A percentile compares a stretch with the other conserved stretches of the same genome.
phyloP scores from a whole-genome alignment of 2,797 vertebrate species.

The Pseudochirops cupreus region DNA sequence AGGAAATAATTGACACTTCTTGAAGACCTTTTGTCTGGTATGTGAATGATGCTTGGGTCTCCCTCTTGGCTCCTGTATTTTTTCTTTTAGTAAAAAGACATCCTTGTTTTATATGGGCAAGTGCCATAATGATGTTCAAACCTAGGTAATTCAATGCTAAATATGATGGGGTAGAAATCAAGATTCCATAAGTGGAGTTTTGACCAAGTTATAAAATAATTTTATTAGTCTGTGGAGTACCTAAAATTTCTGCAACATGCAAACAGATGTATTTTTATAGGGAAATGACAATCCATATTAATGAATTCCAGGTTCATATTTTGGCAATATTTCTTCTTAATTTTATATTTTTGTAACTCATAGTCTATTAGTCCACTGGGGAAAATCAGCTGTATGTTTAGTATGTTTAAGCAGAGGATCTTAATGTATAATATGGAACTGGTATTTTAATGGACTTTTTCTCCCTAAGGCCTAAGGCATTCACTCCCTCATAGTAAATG shows the following conservation, averaged over 20 bases:
- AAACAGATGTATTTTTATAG: slow-evolving; percentile 79
- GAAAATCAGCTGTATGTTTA: slow-evolving; percentile 68
- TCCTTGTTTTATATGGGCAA: neutral
- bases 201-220: slow-evolving; percentile 73
- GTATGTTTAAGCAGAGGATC: slow-evolving; percentile 66
- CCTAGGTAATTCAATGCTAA: slow-evolving; percentile 76
- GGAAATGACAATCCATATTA: slow-evolving; percentile 75
- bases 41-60: neutral
- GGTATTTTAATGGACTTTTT: slow-evolving; percentile 7
- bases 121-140: neutral
- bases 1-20: slow-evolving; percentile 39
- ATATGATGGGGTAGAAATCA: slow-evolving; percentile 71
- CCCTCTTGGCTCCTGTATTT: neutral
- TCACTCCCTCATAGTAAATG: neutral
- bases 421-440: neutral
- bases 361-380: slow-evolving; percentile 59
- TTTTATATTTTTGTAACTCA: slow-evolving; percentile 74
- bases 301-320: slow-evolving; percentile 80
- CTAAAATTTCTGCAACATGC: slow-evolving; percentile 77
- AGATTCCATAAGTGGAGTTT: slow-evolving; percentile 66
- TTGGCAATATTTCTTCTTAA: slow-evolving; percentile 75
- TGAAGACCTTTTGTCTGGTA: slow-evolving; percentile 6
- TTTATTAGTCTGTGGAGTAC: slow-evolving; percentile 81
- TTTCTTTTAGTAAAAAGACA: neutral
- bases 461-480: neutral